A percentile compares a stretch with the other conserved stretches of the same genome.
Conservation (phyloP, 2,113 vertebrate species). For the Istiophorus platypterus region DNA sequence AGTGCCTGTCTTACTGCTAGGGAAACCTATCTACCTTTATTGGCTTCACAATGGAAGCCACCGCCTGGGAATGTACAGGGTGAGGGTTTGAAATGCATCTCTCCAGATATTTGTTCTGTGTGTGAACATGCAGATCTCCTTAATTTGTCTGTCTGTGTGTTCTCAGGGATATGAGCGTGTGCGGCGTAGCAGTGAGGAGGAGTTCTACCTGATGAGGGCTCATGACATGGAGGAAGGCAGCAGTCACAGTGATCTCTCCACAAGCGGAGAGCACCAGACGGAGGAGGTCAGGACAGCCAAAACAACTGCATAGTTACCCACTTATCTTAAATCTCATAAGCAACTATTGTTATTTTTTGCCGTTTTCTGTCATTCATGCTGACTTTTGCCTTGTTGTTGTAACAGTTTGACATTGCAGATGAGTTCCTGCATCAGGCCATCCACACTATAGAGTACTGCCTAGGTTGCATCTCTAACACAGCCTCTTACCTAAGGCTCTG, state of each 20-base stretch:
- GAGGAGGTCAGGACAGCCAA: slow-evolving; percentile 85
- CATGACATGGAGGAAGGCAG: slow-evolving; percentile 91
- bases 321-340: neutral
- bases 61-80: slow-evolving; percentile 89
- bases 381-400: slow-evolving; percentile 50
- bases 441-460: slow-evolving; percentile 96
- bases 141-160: neutral
- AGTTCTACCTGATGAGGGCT: slow-evolving; percentile 88
- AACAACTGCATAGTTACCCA: neutral
- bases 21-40: slow-evolving; percentile 93
- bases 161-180: slow-evolving; percentile 91
- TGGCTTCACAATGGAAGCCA: slow-evolving; percentile 90
- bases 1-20: slow-evolving; percentile 92
- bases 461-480: slow-evolving; percentile 97
- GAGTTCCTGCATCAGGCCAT: slow-evolving; percentile 93
- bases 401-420: slow-evolving; percentile 91
- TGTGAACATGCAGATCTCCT: slow-evolving; percentile 1
- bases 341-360: neutral
- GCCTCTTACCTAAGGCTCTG: slow-evolving; percentile 97
- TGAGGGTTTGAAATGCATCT: slow-evolving; percentile 72
- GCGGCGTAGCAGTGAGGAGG: slow-evolving; percentile 93
- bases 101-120: neutral
- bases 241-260: slow-evolving; percentile 80
- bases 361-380: neutral
- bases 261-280: slow-evolving; percentile 80